Percentiles rank a stretch among this genome's conserved stretches.
Conservation (phyloP, 1,140 invertebrate genomes). For the Kradibia gibbosae region DNA sequence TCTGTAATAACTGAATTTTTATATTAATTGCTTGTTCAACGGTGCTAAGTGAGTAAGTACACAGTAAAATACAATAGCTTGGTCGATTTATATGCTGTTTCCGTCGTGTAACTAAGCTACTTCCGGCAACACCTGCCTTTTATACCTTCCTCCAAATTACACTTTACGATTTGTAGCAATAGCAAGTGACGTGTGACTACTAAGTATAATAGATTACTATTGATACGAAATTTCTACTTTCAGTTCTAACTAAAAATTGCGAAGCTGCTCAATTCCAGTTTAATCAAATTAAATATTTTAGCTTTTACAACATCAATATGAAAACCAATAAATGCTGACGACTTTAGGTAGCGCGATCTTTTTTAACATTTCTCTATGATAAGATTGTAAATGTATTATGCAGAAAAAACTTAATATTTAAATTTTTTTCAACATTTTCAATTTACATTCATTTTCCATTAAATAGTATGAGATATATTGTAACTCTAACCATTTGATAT, state of each 20-base stretch:
- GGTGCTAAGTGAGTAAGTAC: background rate
- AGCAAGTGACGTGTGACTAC: slow-evolving; percentile 52
- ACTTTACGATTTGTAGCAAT: slow-evolving; percentile 56
- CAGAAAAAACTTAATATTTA: too few species aligned
- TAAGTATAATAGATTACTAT: slow-evolving; percentile 8
- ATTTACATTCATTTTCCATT: background rate
- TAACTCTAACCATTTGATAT: too few species aligned
- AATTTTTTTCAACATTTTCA: too few species aligned
- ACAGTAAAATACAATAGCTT: slow-evolving; percentile 36
- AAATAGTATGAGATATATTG: slow-evolving; percentile 25
- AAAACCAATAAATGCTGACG: too few species aligned
- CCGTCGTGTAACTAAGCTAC: slow-evolving; percentile 56
- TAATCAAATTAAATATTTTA: background rate
- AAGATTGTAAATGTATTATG: too few species aligned
- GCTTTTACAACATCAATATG: too few species aligned
- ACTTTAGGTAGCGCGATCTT: too few species aligned
- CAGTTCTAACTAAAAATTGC: background rate
- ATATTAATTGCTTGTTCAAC: background rate
- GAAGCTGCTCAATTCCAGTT: background rate
- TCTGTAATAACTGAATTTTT: background rate
- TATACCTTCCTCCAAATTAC: slow-evolving; percentile 17
- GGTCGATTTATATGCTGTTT: slow-evolving; percentile 59
- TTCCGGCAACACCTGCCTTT: slow-evolving; percentile 57
- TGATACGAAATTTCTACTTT: slow-evolving; percentile 28
- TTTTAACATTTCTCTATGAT: too few species aligned